Evolutionary conservation across 2,113 vertebrate species (phyloP).

Genomic region (Semnornis frantzii): DNA sequence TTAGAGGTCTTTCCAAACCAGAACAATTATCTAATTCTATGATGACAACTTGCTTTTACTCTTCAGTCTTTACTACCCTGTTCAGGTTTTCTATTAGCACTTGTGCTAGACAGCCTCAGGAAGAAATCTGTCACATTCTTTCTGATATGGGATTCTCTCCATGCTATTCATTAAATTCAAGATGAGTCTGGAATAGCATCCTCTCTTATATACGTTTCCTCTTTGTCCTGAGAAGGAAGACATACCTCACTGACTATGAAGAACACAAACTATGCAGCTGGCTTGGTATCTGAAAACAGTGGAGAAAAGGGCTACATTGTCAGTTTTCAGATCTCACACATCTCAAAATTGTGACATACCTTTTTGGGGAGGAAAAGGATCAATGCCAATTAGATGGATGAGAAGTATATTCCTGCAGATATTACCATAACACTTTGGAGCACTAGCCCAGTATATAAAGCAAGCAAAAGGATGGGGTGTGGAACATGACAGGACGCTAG

Average conservation of each 20-base stretch:
- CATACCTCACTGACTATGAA: not conserved
- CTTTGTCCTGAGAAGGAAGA: not conserved
- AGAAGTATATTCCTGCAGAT: not conserved
- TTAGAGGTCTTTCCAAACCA: too few relatives aligned
- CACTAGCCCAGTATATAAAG: not conserved
- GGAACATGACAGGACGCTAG: not conserved
- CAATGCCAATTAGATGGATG: not conserved
- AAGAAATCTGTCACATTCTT: not conserved
- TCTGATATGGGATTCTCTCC: not conserved
- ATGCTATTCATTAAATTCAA: not conserved
- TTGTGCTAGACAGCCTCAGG: not conserved
- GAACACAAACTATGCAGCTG: not conserved
- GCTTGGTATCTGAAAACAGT: not conserved
- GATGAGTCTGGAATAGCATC: not conserved
- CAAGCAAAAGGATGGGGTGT: not conserved
- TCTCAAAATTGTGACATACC: not conserved
- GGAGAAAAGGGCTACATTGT: not conserved
- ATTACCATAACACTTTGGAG: not conserved
- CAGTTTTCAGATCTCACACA: not conserved
- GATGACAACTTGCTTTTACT: not conserved
- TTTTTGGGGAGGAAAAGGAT: not conserved
- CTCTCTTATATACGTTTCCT: not conserved
- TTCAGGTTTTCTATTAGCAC: not conserved
- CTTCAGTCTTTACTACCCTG: not conserved
- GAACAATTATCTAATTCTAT: too few relatives aligned